Conservation (phyloP, 2,888 invertebrate species). For the Rhingia campestris region DNA sequence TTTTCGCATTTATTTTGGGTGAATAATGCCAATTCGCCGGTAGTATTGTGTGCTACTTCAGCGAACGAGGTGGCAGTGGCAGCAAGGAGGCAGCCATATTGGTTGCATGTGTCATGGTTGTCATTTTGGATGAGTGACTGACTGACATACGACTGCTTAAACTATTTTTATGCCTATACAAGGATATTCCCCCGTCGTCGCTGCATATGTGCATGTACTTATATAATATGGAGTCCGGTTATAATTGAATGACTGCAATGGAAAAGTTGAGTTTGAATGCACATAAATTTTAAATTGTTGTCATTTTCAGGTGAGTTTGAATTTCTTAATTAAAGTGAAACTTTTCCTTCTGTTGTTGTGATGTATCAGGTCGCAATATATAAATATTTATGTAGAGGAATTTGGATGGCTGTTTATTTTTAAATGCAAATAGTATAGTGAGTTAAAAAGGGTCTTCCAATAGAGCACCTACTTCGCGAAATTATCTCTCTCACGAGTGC, state of each 20-base stretch:
- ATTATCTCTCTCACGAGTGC: too few relatives aligned
- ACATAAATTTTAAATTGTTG: slow-evolving; percentile 25
- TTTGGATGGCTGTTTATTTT: too few relatives aligned
- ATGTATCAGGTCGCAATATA: too few relatives aligned
- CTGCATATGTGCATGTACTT: not conserved
- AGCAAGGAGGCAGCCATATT: slow-evolving; percentile 13
- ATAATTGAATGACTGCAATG: slow-evolving; percentile 30
- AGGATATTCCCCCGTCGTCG: not conserved
- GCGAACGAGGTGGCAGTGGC: slow-evolving; percentile 6
- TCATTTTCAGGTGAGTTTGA: slow-evolving; percentile 21
- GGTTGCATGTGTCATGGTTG: slow-evolving; percentile 48
- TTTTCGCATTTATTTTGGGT: slow-evolving; percentile 21
- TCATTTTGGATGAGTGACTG: slow-evolving; percentile 51
- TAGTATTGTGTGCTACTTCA: slow-evolving; percentile 24
- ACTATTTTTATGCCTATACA: slow-evolving; percentile 29
- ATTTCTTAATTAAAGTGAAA: slow-evolving; percentile 19
- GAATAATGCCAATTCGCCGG: slow-evolving; percentile 41
- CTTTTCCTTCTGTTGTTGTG: not conserved
- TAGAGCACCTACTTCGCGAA: too few relatives aligned
- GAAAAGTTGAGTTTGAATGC: slow-evolving; percentile 14
- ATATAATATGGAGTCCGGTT: not conserved
- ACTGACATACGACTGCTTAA: slow-evolving; percentile 19
- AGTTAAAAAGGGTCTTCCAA: too few relatives aligned
- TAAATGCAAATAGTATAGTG: too few relatives aligned
- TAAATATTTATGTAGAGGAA: too few relatives aligned